These are phyloP conservation scores for Busseola fusca DNA, from an alignment of 2,888 invertebrate genomes.

Conservation along the genomic window DNA sequence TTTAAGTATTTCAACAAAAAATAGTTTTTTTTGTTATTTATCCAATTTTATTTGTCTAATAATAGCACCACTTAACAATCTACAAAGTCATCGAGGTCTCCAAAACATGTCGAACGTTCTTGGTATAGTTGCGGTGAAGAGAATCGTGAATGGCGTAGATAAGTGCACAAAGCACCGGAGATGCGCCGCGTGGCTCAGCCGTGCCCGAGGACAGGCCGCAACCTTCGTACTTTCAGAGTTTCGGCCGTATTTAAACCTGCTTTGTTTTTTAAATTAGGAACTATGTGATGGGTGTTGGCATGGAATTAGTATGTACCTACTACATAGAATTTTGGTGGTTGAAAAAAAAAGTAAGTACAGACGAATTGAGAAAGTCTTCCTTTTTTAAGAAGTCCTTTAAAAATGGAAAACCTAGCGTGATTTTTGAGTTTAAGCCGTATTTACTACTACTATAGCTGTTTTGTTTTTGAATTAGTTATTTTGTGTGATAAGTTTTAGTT, in stretches of 20 bases:
- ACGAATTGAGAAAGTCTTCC: not conserved
- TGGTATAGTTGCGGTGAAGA: constrained; percentile 74
- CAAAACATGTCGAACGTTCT: constrained; percentile 60
- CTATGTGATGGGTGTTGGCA: not conserved
- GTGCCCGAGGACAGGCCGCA: constrained; percentile 70
- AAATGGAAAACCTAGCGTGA: not conserved
- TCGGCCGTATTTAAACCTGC: constrained; percentile 62
- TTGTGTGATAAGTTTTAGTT: not conserved
- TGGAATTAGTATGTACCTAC: not conserved
- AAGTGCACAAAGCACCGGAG: constrained; percentile 86
- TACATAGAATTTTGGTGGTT: not conserved
- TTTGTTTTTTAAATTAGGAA: constrained; percentile 50
- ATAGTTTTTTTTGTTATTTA: not conserved
- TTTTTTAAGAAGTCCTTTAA: no score
- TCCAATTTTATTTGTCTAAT: constrained; percentile 2
- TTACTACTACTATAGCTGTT: constrained; percentile 45
- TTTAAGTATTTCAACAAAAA: no score
- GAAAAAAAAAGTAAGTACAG: not conserved
- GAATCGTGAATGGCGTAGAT: constrained; percentile 87
- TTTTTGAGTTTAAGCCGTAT: constrained; percentile 19
- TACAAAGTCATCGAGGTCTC: constrained; percentile 64
- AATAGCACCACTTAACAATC: constrained; percentile 29
- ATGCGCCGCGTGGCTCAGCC: constrained; percentile 76
- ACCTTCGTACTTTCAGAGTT: constrained; percentile 74
- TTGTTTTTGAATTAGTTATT: constrained; percentile 41